Base-by-base conservation (phyloP, 2,113 vertebrate species). In the Scatophagus argus region DNA sequence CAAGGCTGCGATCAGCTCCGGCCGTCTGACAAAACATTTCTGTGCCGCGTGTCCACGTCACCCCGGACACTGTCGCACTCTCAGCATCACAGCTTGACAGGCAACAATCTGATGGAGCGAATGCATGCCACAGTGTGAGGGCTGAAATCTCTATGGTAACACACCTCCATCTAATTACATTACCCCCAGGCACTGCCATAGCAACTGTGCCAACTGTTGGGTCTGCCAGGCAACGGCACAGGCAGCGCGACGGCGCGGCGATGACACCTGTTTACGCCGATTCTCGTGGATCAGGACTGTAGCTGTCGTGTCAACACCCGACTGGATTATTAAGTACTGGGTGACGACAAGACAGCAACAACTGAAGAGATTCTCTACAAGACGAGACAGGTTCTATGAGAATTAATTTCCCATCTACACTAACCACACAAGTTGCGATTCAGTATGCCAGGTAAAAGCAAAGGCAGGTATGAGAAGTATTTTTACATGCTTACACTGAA, bases 61-160 rank as follows among this genome's bases (percentile, higher is more conserved):
- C 23, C 13, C 41, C 2, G 29, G 32, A 63, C 61, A 21, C 46
- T 10, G 39, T 46, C 70, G 68, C 69, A 1, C 55, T 82, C 75
- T 77, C 74, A 39, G 39, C 75, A 69, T 80, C 66, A 59, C 84
- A 58, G 69, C 66, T 44, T 52, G 74, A 81, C 31, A 65, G 75
- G 63, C 25, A 36, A 62, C 44, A 60, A 69, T 81, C 54, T 49
- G 49, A 82, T 55, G 44, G 79, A 85, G 80, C 79, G 64, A 68
- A 82, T 56, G 72, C 43, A 76, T 59, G 87, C 84, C 23, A 59
- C 82, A 78, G 76, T 34, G 72, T 38, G 79, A 90, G 59, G 29
- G 73, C 56, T 51, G 3, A 59, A 23, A 90, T 94, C 86, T 69
- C 93, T 91, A 93, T 93, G 91, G 91, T 91, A 85, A 93, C 89